Base-by-base conservation (phyloP, 2,113 vertebrate species). In the Dascyllus trimaculatus region DNA sequence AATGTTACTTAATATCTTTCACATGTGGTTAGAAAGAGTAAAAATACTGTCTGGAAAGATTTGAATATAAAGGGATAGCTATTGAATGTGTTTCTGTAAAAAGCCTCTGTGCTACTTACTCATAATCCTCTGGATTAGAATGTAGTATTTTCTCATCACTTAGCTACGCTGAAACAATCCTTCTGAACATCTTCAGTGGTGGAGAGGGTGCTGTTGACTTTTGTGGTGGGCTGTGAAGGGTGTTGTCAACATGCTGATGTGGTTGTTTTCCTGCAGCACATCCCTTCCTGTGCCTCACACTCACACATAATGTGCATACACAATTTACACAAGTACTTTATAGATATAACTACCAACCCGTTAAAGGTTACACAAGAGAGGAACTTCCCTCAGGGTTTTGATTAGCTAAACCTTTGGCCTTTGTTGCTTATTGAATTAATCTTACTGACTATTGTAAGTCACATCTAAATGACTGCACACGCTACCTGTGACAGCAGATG, bases 141-240 rank as follows among this genome's bases (percentile, higher is more conserved):
- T 38, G 25, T 25, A 52, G 54, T 5, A 57, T 86, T 81, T 80
- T 73, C 69, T 85, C 75, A 78, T 80, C 68, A 60, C 58, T 71
- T 54, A 52, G 63, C 40, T 46, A 51, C 2, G 69, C 74, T 48
- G 4, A 38, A 53, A 62, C 45, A 32, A 71, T 46, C 56, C 45
- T 54, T 66, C 52, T 67, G 58, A 81, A 66, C 58, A 56, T 63
- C 68, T 68, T 4, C 26, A 48, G 56, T 11, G 35, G 53, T 38
- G 25, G 45, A 3, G 22, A 75, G 75, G 53, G 67, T 64, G 15
- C 46, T 66, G 64, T 56, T 40, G 60, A 73, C 26, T 68, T 88
- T 85, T 73, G 60, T 84, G 78, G 59, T 49, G 53, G 25, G 51
- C 38, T 26, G 53, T 22, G 18, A 18, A 77, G 71, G 74, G 70